Percentiles rank a stretch among this genome's conserved stretches.
Conservation (phyloP, 2,113 vertebrate genomes). For the Suricata suricatta region DNA sequence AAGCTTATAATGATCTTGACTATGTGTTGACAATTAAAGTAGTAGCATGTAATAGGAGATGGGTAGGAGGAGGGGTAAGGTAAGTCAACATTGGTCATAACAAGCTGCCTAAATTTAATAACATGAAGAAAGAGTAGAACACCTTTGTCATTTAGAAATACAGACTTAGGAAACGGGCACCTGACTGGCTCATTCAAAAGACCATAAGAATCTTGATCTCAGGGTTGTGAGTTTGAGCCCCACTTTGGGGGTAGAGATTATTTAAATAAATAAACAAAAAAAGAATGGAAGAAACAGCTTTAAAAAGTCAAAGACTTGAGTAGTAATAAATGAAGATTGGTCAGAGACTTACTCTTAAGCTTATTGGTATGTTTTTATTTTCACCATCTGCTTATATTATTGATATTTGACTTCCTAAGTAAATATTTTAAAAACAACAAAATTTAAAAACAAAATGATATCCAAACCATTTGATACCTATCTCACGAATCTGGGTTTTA, state of each 20-base stretch:
- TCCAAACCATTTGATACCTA: neutral
- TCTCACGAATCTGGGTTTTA: neutral
- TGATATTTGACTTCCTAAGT: neutral
- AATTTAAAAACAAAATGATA: neutral
- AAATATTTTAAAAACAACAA: neutral
- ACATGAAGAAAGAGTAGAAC: neutral
- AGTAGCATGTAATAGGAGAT: neutral
- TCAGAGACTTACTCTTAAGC: neutral
- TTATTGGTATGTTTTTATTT: slow-evolving; percentile 19
- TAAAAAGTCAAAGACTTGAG: neutral
- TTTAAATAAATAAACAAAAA: neutral
- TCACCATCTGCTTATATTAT: neutral
- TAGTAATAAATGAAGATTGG: neutral
- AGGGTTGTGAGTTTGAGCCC: neutral
- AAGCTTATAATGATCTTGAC: neutral
- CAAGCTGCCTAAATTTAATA: slow-evolving; percentile 36
- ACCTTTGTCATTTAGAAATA: neutral
- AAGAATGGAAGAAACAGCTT: neutral
- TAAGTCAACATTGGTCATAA: neutral
- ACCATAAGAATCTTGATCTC: neutral
- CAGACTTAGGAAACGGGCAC: neutral
- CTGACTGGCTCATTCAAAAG: neutral
- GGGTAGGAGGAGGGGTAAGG: neutral
- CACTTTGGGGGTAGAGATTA: neutral
- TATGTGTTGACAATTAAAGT: slow-evolving; percentile 6